phyloP scores from a whole-genome alignment of 2,888 invertebrate species.

The Scrobipalpa atriplicella region DNA sequence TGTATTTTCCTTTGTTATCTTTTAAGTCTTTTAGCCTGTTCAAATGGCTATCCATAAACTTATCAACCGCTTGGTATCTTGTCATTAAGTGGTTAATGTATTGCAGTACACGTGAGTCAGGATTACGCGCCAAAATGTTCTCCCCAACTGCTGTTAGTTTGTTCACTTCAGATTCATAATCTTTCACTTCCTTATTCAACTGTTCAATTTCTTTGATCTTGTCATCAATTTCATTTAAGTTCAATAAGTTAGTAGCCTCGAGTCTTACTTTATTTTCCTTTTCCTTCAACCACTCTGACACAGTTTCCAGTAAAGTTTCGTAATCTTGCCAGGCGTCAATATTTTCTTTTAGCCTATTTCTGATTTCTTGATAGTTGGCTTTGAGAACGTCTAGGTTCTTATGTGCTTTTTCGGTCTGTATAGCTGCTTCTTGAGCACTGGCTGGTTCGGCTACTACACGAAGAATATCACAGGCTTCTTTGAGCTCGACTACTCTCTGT shows the following conservation, averaged over 20 bases:
- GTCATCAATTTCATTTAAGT: slow-evolving; percentile 85
- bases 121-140: slow-evolving; percentile 88
- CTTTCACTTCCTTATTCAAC: slow-evolving; percentile 85
- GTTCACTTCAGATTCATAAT: slow-evolving; percentile 85
- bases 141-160: slow-evolving; percentile 87
- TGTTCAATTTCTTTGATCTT: slow-evolving; percentile 86
- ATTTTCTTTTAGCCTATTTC: slow-evolving; percentile 86
- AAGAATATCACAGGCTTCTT: slow-evolving; percentile 87
- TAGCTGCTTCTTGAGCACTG: slow-evolving; percentile 84
- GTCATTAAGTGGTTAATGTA: slow-evolving; percentile 90
- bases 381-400: slow-evolving; percentile 88
- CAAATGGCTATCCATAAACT: slow-evolving; percentile 87
- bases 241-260: slow-evolving; percentile 88
- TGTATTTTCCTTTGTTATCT: slow-evolving; percentile 87
- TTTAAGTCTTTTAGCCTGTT: slow-evolving; percentile 88
- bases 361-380: slow-evolving; percentile 86
- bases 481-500: slow-evolving; percentile 85
- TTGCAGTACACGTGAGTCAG: slow-evolving; percentile 92
- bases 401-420: slow-evolving; percentile 87
- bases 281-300: slow-evolving; percentile 90
- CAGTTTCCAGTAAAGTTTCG: slow-evolving; percentile 88
- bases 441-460: slow-evolving; percentile 89
- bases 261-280: slow-evolving; percentile 88
- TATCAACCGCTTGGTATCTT: slow-evolving; percentile 88
- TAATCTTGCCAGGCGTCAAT: slow-evolving; percentile 91